Evolutionary conservation across 2,888 invertebrate species (phyloP), one percentile per base, ranked within the genome.

Genomic region (Ichneumoninae sp.): DNA sequence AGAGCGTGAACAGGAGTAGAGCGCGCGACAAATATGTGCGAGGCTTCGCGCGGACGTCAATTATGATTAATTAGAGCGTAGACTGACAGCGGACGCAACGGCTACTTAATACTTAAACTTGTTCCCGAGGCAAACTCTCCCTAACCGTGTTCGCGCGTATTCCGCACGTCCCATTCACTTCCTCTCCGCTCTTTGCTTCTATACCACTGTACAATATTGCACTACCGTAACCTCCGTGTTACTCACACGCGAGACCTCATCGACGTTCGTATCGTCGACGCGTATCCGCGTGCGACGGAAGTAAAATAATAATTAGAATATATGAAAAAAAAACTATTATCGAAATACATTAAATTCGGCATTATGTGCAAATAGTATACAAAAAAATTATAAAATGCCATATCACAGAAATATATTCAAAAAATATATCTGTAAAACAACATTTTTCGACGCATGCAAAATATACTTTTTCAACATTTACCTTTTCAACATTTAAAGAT

Each of bases 1-100:
- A 16, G 44, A 47, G 16, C 44, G 13, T 47, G 44, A 47, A 16
- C 44, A 40, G 54, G 44, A 68, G 71, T 69, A 54, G 69, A 77
- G 68, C 71, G 83, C 82, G 85, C 82, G 85, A 85, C 85, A 83
- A 88, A 91, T 91, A 91, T 89, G 92, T 92, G 93, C 92, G 90
- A 92, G 91, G 91, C 93, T 93, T 93, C 92, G 89, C 93, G 92
- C 93, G 91, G 89, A 91, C 92, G 93, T 93, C 93, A 93, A 93
- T 93, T 93, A 92, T 91, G 91, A 93, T 93, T 93, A 93, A 93
- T 93, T 93, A 93, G 92, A 93, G 92, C 93, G 92, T 90, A 93
- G 93, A 93, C 92, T 93, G 93, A 93, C 93, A 93, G 93, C 92
- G 93, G 92, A 92, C 92, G 92, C 92, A 91, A 91, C 91, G 91